These are phyloP conservation scores for Chalcis sispes DNA, from an alignment of 2,888 invertebrate genomes.

Conservation along the genomic window DNA sequence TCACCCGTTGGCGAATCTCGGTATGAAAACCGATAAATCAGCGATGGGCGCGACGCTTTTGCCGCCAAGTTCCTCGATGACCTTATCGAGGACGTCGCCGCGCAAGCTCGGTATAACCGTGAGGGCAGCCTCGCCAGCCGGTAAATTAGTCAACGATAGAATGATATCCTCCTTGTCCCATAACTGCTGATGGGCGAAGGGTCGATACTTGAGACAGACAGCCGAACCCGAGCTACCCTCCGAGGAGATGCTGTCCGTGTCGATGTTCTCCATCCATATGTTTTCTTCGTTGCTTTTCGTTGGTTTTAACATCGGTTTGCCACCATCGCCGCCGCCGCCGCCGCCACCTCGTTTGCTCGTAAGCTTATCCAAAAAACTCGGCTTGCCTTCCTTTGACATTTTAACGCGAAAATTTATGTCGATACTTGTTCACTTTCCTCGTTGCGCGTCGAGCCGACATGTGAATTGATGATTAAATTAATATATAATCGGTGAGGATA, in stretches of 20 bases:
- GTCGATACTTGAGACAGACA: conserved; percentile 56
- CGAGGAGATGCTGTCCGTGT: conserved; percentile 68
- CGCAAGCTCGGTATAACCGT: conserved; percentile 64
- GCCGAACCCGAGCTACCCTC: conserved; percentile 64
- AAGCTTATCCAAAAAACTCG: conserved; percentile 26
- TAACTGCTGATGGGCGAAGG: conserved; percentile 64
- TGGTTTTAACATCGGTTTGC: conserved; percentile 7
- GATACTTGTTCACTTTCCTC: too few relatives aligned
- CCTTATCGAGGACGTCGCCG: conserved; percentile 62
- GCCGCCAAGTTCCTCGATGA: conserved; percentile 62
- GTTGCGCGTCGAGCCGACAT: not conserved
- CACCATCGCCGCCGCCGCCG: not conserved
- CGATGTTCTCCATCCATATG: conserved; percentile 64
- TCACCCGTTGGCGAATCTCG: conserved; percentile 59
- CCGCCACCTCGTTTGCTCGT: not conserved
- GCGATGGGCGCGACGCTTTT: conserved; percentile 54
- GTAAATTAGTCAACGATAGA: conserved; percentile 66
- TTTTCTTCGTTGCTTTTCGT: conserved; percentile 15
- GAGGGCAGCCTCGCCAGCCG: conserved; percentile 69
- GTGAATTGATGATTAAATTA: too few relatives aligned
- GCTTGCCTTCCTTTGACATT: conserved; percentile 23
- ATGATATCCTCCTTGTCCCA: conserved; percentile 70
- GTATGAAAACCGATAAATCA: conserved; percentile 56
- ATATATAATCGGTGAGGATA: too few relatives aligned
- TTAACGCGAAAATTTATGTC: too few relatives aligned